Evolutionary conservation across 2,797 vertebrate genomes (phyloP).

Genomic region (Lepus townsendii): DNA sequence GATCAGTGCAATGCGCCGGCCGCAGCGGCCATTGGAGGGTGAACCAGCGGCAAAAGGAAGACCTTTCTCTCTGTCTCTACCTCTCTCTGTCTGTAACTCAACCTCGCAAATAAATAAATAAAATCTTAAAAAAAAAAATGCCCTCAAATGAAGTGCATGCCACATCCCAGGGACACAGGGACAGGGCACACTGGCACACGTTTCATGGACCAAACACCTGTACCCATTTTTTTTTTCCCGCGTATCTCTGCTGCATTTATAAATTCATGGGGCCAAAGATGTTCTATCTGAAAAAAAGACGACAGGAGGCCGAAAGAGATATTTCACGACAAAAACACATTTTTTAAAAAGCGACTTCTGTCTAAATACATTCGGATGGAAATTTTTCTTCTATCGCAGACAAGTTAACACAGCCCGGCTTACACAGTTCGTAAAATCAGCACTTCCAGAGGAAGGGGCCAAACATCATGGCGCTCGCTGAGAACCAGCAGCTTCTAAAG

Average conservation of each 20-base stretch:
- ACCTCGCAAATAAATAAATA: too few relatives aligned
- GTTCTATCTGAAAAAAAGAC: conserved; percentile 81
- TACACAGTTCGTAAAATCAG: conserved; percentile 59
- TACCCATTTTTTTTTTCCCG: conserved; percentile 23
- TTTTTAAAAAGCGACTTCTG: conserved; percentile 63
- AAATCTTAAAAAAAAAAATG: neutral
- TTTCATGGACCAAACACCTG: conserved; percentile 67
- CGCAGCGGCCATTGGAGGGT: too few relatives aligned
- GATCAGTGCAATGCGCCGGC: too few relatives aligned
- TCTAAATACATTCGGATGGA: conserved; percentile 51
- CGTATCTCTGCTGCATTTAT: conserved; percentile 76
- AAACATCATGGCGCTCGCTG: conserved; percentile 54
- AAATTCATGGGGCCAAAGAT: conserved; percentile 76
- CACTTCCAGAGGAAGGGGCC: conserved; percentile 76
- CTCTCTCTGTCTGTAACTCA: too few relatives aligned
- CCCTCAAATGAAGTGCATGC: conserved; percentile 80
- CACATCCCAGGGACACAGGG: conserved; percentile 76
- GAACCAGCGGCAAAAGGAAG: too few relatives aligned
- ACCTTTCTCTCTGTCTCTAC: too few relatives aligned
- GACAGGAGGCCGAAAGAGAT: conserved; percentile 77
- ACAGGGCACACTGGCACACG: conserved; percentile 70
- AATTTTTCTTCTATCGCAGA: conserved; percentile 41
- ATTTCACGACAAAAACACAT: conserved; percentile 78
- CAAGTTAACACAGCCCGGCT: neutral
- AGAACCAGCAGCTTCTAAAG: conserved; percentile 72